A percentile compares a stretch with the other conserved stretches of the same genome.
Evolutionary conservation across 2,113 vertebrate genomes (phyloP).

Genomic region (Psammodynastes pulverulentus): DNA sequence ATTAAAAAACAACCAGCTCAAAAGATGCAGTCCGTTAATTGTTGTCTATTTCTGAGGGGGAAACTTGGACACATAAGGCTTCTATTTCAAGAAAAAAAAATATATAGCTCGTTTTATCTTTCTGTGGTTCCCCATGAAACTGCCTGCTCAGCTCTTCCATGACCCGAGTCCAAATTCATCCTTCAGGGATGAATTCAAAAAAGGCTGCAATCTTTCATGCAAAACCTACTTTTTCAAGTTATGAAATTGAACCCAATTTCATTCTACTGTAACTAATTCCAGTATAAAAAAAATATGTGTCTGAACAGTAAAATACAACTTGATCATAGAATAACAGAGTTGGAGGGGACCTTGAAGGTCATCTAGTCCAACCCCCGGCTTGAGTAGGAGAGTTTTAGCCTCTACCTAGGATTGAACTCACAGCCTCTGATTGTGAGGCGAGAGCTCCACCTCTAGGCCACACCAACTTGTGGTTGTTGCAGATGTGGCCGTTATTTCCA

Average conservation of each 20-base stretch:
- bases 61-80: not conserved
- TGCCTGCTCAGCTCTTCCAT: not conserved
- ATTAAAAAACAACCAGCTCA: not conserved
- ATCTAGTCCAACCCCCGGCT: too few relatives aligned
- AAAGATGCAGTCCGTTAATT: not conserved
- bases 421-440: too few relatives aligned
- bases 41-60: not conserved
- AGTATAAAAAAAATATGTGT: not conserved
- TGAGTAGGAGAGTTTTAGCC: too few relatives aligned
- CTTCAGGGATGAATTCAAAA: not conserved
- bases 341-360: too few relatives aligned
- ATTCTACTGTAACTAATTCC: not conserved
- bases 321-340: too few relatives aligned
- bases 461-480: too few relatives aligned
- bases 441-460: too few relatives aligned
- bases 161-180: rapidly evolving
- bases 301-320: not conserved
- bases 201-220: not conserved
- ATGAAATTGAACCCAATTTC: not conserved
- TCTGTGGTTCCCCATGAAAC: too few relatives aligned
- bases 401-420: too few relatives aligned
- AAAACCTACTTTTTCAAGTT: not conserved
- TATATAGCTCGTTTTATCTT: too few relatives aligned
- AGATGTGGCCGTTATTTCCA: not conserved
- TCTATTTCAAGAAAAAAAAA: not conserved